Evolutionary conservation across 2,797 vertebrate genomes (phyloP), one percentile per base, ranked within the genome.

Genomic region (Pampus argenteus): DNA sequence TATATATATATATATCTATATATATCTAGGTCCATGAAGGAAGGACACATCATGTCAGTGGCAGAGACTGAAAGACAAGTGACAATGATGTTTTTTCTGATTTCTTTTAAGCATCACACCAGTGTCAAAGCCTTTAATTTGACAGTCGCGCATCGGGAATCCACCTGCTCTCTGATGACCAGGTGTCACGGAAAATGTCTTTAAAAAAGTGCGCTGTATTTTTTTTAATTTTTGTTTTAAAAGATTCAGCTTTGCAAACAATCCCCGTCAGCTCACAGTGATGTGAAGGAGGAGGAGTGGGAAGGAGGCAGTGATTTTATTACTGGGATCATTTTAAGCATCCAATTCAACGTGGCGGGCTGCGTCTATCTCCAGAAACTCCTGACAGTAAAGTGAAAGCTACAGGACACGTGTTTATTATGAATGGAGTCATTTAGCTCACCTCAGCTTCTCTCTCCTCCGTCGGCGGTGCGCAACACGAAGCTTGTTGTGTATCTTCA

Each of bases 311-410:
- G 38, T 36, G 18, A 20, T 64, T 48, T 34, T 28, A 9, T 5
- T 28, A 9, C 5, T 15, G 40, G 31, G 50, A 66, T 55, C 67
- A 47, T 20, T 9, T 5, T 5, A 49, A 77, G 63, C 80, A 76
- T 81, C 77, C 80, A 79, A 56, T 62, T 81, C 63, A 29, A 3
- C 8, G 69, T 15, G 18, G 9, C 23, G 13, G 47, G 4, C 59
- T 28, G 52, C 67, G 61, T 18, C 58, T 47, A 57, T 68, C 54
- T 15, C 48, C 56, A 54, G 63, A 78, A 90, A 91, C 89, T 90
- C 89, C 74, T 86, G 86, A 71, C 84, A 78, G 78, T 15, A 42
- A 73, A 25, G 74, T 64, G 74, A 2, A 18, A 49, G 71, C 79
- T 23, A 17, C 60, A n/a, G 49, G 56, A 51, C 84, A 83, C 82